A percentile compares a stretch with the other conserved stretches of the same genome.
These are phyloP conservation scores for Trichopria drosophilae DNA, from an alignment of 2,888 invertebrate genomes.

Conservation along the genomic window DNA sequence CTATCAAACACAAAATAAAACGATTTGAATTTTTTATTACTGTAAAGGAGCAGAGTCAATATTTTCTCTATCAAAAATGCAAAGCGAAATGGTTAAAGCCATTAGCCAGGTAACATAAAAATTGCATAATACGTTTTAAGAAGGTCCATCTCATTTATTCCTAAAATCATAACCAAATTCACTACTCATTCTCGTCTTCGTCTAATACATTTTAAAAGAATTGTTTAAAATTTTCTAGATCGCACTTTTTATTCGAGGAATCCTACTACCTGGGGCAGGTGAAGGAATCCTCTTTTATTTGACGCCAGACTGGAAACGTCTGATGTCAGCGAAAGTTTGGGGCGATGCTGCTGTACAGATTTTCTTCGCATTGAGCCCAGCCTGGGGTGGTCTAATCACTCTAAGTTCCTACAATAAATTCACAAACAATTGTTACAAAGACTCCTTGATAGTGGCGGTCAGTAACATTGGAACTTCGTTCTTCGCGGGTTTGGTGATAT, in stretches of 20 bases:
- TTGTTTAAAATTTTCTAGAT: slow-evolving; percentile 36
- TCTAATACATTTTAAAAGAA: neutral
- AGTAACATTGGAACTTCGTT: slow-evolving; percentile 79
- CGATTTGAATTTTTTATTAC: too few relatives aligned
- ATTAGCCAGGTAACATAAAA: too few relatives aligned
- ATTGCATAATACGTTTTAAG: too few relatives aligned
- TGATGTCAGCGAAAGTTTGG: slow-evolving; percentile 78
- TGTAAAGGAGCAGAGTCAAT: too few relatives aligned
- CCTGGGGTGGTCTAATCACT: slow-evolving; percentile 85
- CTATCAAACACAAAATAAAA: too few relatives aligned
- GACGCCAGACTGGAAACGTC: slow-evolving; percentile 74
- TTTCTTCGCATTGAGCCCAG: slow-evolving; percentile 83
- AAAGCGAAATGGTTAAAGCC: too few relatives aligned
- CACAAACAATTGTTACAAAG: slow-evolving; percentile 79
- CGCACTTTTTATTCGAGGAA: slow-evolving; percentile 72
- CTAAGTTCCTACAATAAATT: slow-evolving; percentile 85
- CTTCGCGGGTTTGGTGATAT: slow-evolving; percentile 79
- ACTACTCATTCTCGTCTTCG: neutral
- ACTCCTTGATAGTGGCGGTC: slow-evolving; percentile 74
- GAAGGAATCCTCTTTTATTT: slow-evolving; percentile 79
- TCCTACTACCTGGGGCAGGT: slow-evolving; percentile 76
- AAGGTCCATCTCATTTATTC: too few relatives aligned
- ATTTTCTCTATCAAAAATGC: too few relatives aligned
- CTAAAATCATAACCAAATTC: too few relatives aligned
- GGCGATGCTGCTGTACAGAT: slow-evolving; percentile 85